These are phyloP conservation scores for Pomatostomus ruficeps DNA, from an alignment of 2,113 vertebrate genomes.

Conservation along the genomic window DNA sequence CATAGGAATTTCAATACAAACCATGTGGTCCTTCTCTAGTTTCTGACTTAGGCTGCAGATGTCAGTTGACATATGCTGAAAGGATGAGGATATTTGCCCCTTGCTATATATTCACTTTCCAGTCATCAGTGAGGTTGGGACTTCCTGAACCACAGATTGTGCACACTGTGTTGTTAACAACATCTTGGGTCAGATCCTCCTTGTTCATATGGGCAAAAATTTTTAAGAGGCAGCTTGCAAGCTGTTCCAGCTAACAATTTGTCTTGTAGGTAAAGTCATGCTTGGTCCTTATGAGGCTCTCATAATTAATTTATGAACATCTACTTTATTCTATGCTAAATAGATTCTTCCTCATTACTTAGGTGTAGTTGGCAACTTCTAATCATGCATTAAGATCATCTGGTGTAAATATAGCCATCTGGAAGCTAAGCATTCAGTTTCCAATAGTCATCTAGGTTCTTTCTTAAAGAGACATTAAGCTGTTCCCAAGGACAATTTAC, in stretches of 20 bases:
- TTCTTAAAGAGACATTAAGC: background rate
- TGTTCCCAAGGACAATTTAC: background rate
- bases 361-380: background rate
- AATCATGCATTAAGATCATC: background rate
- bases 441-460: background rate
- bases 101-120: background rate
- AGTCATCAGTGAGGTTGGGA: background rate
- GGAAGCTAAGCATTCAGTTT: background rate
- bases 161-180: background rate
- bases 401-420: constrained; percentile 3
- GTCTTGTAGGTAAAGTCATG: background rate
- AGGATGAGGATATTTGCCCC: background rate
- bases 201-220: background rate
- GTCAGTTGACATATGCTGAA: background rate
- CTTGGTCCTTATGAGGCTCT: background rate
- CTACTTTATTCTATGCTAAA: background rate
- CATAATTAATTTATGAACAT: constrained; percentile 23
- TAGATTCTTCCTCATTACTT: constrained; percentile 24
- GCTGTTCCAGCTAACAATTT: background rate
- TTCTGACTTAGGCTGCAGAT: background rate
- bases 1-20: background rate
- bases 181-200: background rate
- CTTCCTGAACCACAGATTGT: background rate
- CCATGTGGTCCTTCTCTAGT: background rate
- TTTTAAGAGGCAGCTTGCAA: background rate